phyloP scores from a whole-genome alignment of 53 echinoderm and acorn worm species.

The Actinopyga echinites region DNA sequence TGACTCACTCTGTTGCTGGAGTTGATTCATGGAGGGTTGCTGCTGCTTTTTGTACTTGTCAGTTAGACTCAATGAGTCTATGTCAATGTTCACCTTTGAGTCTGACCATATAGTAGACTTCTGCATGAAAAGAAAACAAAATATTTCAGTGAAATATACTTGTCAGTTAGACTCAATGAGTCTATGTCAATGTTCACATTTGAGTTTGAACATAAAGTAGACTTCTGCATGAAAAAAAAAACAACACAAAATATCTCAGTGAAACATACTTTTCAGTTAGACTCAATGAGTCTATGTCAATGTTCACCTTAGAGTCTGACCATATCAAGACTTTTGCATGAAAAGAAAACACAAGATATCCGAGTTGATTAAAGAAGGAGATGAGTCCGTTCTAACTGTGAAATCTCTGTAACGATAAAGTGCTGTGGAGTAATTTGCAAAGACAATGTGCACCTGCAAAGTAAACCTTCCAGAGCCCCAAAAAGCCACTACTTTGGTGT shows the following conservation, averaged over 20 bases:
- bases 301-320: slow-evolving; percentile 89
- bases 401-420: too few species aligned
- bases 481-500: too few species aligned
- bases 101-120: slow-evolving; percentile 84
- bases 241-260: background rate
- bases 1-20: slow-evolving; percentile 58
- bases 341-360: slow-evolving; percentile 10
- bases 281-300: slow-evolving; percentile 88
- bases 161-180: slow-evolving; percentile 84
- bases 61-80: slow-evolving; percentile 87
- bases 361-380: too few species aligned
- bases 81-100: slow-evolving; percentile 84
- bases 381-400: too few species aligned
- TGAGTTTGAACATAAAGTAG: slow-evolving; percentile 76
- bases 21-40: slow-evolving; percentile 92
- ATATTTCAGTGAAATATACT: slow-evolving; percentile 43
- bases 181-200: slow-evolving; percentile 94
- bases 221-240: slow-evolving; percentile 61
- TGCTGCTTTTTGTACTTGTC: slow-evolving; percentile 89
- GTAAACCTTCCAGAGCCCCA: too few species aligned
- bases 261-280: slow-evolving; percentile 74
- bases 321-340: slow-evolving; percentile 72
- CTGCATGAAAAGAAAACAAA: slow-evolving; percentile 42
- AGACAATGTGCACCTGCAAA: too few species aligned
- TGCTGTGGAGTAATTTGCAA: too few species aligned